Evolutionary conservation across 2,888 invertebrate genomes (phyloP).

Genomic region (Chorisops tibialis): DNA sequence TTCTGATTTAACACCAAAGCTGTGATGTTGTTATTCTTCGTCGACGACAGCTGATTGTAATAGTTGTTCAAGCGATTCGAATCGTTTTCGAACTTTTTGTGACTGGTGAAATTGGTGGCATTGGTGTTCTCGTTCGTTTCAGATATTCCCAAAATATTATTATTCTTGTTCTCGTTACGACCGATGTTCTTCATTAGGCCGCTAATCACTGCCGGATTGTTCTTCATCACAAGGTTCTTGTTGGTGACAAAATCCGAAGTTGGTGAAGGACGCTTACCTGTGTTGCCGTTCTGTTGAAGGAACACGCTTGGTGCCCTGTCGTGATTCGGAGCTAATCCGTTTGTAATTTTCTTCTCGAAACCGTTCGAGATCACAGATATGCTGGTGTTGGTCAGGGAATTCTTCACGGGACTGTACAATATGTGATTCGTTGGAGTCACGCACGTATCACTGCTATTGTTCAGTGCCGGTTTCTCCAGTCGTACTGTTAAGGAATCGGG

Average conservation of each 20-base stretch:
- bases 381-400: conserved; percentile 26
- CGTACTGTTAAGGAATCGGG: conserved; percentile 45
- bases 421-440: conserved; percentile 27
- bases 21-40: conserved; percentile 27
- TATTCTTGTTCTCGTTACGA: conserved; percentile 36
- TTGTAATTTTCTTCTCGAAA: conserved; percentile 25
- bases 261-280: conserved; percentile 31
- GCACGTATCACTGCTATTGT: conserved; percentile 31
- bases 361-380: conserved; percentile 32
- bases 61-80: conserved; percentile 50
- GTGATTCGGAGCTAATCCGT: not conserved
- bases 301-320: not conserved
- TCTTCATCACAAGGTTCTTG: conserved; percentile 47
- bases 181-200: conserved; percentile 49
- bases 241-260: conserved; percentile 47
- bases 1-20: conserved; percentile 25
- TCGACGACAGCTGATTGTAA: conserved; percentile 47
- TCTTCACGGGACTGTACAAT: conserved; percentile 24
- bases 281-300: conserved; percentile 2
- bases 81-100: conserved; percentile 50
- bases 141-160: conserved; percentile 3
- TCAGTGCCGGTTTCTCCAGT: conserved; percentile 35
- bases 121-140: conserved; percentile 15
- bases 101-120: conserved; percentile 37
- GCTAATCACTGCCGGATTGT: conserved; percentile 46